Base-by-base conservation (phyloP, 2,797 vertebrate genomes). In the Pseudotriccus pelzelni region DNA sequence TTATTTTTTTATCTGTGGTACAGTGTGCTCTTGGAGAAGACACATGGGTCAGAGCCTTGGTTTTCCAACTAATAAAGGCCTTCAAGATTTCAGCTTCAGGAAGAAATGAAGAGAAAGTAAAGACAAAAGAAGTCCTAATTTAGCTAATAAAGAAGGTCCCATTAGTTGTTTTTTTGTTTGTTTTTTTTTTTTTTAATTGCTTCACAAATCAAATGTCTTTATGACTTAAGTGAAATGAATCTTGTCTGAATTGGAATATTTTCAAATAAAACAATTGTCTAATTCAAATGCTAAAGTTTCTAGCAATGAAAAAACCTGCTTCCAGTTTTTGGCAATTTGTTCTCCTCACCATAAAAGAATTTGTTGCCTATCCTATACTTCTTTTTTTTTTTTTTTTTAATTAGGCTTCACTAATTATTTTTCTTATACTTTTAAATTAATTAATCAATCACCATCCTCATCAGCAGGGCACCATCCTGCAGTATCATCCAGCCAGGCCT, bases 31-130 rank as follows among this genome's bases (percentile, higher is more conserved):
- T 37, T 84, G 56, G 12, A 18, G 37, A 82, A 89, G 84, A 69
- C 6, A 10, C 11, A 6, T 12, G 23, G 8, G 1, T 16, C 28
- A 58, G 5, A n/a, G 15, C 12, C 13, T 69, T 39, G 7, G 3
- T 56, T 55, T 22, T 79, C 36, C 58, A 53, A 2, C 22, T 6
- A 43, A 7, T 32, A 58, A 84, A 77, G 16, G 3, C 14, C 27
- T 62, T 52, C 28, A 41, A 7, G 47, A 30, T 9, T 52, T 64
- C 28, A 58, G 25, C 10, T 73, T 49, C 52, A 59, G 28, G 18
- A 46, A 32, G 25, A 53, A 52, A 47, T 19, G 28, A 59, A 23
- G 34, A 24, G 1, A 52, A 30, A 72, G 5, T 34, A 12, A 74
- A 28, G 74, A 46, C 3, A 73, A 72, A 86, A n/a, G 47, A 67